Percentiles rank a stretch among this genome's conserved stretches.
Conservation (phyloP, 2,797 vertebrate species). For the Emys orbicularis region DNA sequence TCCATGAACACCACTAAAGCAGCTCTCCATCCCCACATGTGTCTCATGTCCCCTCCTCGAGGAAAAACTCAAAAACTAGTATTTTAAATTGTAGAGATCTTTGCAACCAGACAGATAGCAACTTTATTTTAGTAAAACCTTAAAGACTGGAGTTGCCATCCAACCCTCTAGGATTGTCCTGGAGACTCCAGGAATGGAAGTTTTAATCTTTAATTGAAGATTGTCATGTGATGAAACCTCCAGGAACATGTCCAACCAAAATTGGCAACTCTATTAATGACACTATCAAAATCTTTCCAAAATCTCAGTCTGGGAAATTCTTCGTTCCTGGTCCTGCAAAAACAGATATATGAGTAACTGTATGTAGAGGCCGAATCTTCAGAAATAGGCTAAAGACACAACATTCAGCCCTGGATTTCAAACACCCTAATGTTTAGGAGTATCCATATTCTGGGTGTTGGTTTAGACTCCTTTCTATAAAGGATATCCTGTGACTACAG, state of each 20-base stretch:
- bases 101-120: fast-evolving
- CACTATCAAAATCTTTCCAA: neutral
- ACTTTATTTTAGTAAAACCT: neutral
- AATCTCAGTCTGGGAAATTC: neutral
- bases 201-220: neutral
- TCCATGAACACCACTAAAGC: neutral
- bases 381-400: neutral
- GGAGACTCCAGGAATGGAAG: neutral
- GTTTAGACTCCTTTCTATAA: neutral
- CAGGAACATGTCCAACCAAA: neutral
- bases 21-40: neutral
- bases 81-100: neutral
- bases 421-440: neutral
- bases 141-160: neutral
- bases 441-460: neutral
- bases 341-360: neutral
- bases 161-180: neutral
- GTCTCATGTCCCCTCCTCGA: fast-evolving
- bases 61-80: neutral
- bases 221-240: neutral
- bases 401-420: neutral
- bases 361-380: neutral
- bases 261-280: neutral
- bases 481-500: neutral
- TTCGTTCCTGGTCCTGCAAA: neutral